phyloP scores from a whole-genome alignment of 1,140 invertebrate genomes.

The Calephelis virginiensis region DNA sequence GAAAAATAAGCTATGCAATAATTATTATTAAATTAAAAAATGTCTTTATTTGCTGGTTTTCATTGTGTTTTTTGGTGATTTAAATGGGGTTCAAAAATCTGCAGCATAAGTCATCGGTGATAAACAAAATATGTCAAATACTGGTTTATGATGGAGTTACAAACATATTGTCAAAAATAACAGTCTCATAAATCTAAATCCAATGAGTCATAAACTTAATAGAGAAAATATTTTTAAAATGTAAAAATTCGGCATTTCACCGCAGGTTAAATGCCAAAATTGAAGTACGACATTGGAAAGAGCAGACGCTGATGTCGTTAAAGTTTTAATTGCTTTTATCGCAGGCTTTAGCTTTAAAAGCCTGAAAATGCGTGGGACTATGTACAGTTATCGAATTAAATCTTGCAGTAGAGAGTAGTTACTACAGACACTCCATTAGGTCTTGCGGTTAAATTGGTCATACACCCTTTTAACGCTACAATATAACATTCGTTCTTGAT shows the following conservation, averaged over 20 bases:
- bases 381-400: conserved; percentile 63
- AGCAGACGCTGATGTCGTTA: conserved; percentile 61
- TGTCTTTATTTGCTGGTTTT: no score
- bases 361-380: conserved; percentile 57
- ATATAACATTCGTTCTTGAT: neutral
- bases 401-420: conserved; percentile 48
- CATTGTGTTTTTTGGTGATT: no score
- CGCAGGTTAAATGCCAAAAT: conserved; percentile 43
- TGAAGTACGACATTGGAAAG: conserved; percentile 52
- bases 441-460: conserved; percentile 38
- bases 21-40: no score
- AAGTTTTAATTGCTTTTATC: conserved; percentile 76
- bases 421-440: conserved; percentile 38
- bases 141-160: no score
- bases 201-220: neutral
- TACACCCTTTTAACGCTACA: conserved; percentile 28
- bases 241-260: conserved; percentile 21
- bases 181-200: no score
- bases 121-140: no score
- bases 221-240: conserved; percentile 28
- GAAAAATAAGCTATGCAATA: no score
- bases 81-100: no score
- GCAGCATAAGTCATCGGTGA: no score
- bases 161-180: no score
- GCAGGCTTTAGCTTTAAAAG: conserved; percentile 63